Evolutionary conservation across 1,140 invertebrate species (phyloP), one percentile per base, ranked within the genome.

Genomic region (Daktulosphaira vitifoliae): DNA sequence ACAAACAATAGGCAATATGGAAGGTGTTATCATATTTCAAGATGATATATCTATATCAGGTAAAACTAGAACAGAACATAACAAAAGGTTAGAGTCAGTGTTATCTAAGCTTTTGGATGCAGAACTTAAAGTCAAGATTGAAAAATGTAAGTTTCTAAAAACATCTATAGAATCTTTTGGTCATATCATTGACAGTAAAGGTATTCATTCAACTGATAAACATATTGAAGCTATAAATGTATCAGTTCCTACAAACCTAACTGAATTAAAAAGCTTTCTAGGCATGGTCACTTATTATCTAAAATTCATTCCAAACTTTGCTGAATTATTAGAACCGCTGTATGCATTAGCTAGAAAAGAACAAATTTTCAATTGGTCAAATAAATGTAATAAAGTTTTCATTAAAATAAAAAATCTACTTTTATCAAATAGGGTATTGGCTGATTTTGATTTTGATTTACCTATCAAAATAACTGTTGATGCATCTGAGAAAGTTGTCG

Each of bases 401-500:
- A 74, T 73, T 69, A 74, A 74, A 74, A 72, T 75, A n/a, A n/a
- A n/a, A n/a, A n/a, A n/a, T n/a, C n/a, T n/a, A n/a, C n/a, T n/a
- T n/a, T n/a, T n/a, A n/a, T n/a, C n/a, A n/a, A n/a, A n/a, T n/a
- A n/a, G n/a, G n/a, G n/a, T n/a, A n/a, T n/a, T n/a, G n/a, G n/a
- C n/a, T n/a, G n/a, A n/a, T n/a, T n/a, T n/a, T n/a, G n/a, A n/a
- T n/a, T n/a, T n/a, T n/a, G n/a, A n/a, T n/a, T n/a, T n/a, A n/a
- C n/a, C n/a, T n/a, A n/a, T n/a, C n/a, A n/a, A n/a, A n/a, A n/a
- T n/a, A n/a, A 71, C 77, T 15, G 75, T 75, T 20, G 80, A 82
- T 72, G 77, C 78, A n/a, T 76, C 73, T 39, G 65, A 71, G 0
- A 74, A 74, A 69, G 79, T 76, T 13, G 68, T 81, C 2, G 77